Conservation (phyloP, 2,888 invertebrate genomes). For the Pheosia tremula region DNA sequence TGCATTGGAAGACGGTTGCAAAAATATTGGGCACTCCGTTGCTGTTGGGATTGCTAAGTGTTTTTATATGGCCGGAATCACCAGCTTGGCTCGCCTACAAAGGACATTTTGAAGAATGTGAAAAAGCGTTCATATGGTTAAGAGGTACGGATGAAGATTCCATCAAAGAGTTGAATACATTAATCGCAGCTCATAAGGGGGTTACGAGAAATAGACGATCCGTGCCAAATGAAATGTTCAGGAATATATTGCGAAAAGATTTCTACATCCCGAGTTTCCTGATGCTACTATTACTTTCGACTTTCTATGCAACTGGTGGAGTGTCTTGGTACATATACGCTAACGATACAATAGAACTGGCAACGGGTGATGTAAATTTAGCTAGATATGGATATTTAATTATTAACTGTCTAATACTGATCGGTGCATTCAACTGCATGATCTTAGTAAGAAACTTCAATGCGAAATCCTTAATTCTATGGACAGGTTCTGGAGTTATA, state of each 20-base stretch:
- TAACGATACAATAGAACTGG: background rate
- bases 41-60: constrained; percentile 14
- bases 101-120: constrained; percentile 30
- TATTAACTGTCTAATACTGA: background rate
- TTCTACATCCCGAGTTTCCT: background rate
- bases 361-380: background rate
- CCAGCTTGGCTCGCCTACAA: constrained; percentile 40
- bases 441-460: background rate
- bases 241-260: background rate
- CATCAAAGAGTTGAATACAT: constrained; percentile 25
- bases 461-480: background rate
- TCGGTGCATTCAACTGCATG: background rate
- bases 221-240: background rate
- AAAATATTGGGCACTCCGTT: constrained; percentile 26
- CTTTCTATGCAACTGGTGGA: background rate
- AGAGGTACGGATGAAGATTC: constrained; percentile 27
- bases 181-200: constrained; percentile 27
- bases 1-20: constrained; percentile 34
- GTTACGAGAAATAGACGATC: background rate
- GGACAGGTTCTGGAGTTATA: background rate
- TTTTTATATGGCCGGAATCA: constrained; percentile 36
- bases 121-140: constrained; percentile 26
- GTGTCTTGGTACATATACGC: constrained; percentile 2
- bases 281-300: background rate
- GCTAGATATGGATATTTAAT: background rate